phyloP scores from a whole-genome alignment of 2,113 vertebrate species.

The Oryzias curvinotus region DNA sequence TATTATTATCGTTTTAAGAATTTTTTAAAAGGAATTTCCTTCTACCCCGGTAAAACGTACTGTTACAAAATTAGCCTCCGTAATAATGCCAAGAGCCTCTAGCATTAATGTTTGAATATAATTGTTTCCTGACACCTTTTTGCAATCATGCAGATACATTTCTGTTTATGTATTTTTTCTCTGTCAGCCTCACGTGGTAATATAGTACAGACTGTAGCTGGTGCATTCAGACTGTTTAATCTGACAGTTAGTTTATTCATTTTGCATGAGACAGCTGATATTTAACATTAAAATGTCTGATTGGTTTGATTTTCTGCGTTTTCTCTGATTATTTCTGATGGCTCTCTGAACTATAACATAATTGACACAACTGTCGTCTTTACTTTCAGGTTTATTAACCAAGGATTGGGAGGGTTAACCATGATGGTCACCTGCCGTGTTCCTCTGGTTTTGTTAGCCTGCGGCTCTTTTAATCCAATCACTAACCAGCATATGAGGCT shows the following conservation, averaged over 20 bases:
- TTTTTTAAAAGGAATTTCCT: background rate
- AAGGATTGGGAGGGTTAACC: slow-evolving; percentile 37
- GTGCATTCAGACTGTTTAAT: background rate
- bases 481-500: slow-evolving; percentile 93
- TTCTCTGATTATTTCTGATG: background rate
- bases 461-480: slow-evolving; percentile 93
- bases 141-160: background rate
- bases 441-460: slow-evolving; percentile 87
- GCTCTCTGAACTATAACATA: background rate
- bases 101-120: background rate
- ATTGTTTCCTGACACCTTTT: slow-evolving; percentile 10
- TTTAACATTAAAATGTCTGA: background rate
- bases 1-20: background rate
- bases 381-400: slow-evolving; percentile 27
- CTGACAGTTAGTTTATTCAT: background rate
- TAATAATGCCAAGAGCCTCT: background rate
- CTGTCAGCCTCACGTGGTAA: too few relatives aligned
- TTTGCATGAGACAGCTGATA: background rate
- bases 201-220: too few relatives aligned
- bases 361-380: slow-evolving; percentile 5
- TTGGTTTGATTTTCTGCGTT: background rate
- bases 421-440: slow-evolving; percentile 79
- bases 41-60: background rate
- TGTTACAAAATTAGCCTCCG: background rate
- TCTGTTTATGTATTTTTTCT: too few relatives aligned